These are phyloP conservation scores for Limosa lapponica DNA, from an alignment of 2,797 vertebrate species.

Conservation along the genomic window DNA sequence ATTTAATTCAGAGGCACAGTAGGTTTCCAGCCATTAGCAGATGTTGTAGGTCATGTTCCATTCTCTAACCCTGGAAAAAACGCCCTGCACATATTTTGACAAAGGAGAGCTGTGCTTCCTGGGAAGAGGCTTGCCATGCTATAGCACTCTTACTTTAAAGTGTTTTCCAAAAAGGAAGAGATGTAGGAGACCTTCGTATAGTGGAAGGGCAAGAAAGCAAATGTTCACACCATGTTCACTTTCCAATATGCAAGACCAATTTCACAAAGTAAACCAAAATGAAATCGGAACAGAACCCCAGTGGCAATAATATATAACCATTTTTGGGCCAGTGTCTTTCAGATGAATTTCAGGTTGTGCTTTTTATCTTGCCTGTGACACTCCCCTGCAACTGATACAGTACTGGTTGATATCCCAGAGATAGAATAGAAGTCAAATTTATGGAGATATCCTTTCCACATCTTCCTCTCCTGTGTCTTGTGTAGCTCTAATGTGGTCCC, in stretches of 20 bases:
- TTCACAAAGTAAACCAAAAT: background rate
- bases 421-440: background rate
- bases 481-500: background rate
- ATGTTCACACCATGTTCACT: background rate
- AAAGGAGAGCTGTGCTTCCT: background rate
- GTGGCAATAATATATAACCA: background rate
- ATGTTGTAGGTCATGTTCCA: background rate
- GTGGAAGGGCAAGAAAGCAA: background rate
- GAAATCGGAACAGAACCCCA: background rate
- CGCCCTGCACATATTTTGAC: background rate
- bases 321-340: background rate
- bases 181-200: background rate
- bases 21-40: constrained; percentile 22
- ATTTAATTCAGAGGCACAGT: background rate
- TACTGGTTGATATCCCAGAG: background rate
- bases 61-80: background rate
- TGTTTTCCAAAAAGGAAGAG: background rate
- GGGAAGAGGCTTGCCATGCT: background rate
- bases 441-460: background rate
- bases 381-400: background rate
- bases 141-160: background rate
- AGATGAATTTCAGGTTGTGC: background rate
- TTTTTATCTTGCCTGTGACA: background rate
- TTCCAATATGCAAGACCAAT: background rate
- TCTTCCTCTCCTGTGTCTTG: background rate